phyloP scores from a whole-genome alignment of 2,888 invertebrate species.

The Saturnia japonica region DNA sequence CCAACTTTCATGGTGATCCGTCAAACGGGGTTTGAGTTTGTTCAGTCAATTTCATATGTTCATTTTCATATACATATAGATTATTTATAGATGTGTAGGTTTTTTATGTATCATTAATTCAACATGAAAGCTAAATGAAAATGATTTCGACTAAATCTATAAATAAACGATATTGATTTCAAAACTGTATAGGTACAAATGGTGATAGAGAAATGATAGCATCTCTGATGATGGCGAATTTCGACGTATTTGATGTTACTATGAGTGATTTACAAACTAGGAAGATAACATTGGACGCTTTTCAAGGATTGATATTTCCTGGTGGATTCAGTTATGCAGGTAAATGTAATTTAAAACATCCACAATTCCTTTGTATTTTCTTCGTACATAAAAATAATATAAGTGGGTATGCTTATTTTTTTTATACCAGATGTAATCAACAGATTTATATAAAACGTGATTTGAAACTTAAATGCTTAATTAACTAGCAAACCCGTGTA shows the following conservation, averaged over 20 bases:
- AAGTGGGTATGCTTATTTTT: no score
- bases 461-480: background rate
- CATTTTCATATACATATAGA: no score
- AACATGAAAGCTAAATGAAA: no score
- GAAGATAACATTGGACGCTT: conserved; percentile 87
- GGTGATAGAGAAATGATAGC: conserved; percentile 99
- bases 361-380: background rate
- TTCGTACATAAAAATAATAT: background rate
- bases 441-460: background rate
- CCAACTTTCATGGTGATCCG: no score
- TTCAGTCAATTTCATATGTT: no score
- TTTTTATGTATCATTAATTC: no score
- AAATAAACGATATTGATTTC: background rate
- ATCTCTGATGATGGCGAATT: conserved; percentile 91
- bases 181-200: conserved; percentile 85
- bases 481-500: no score
- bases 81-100: no score
- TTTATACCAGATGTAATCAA: no score
- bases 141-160: background rate
- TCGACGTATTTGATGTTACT: conserved; percentile 96
- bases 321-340: conserved; percentile 99
- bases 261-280: conserved; percentile 93
- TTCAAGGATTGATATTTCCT: conserved; percentile 95
- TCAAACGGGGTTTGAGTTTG: no score
- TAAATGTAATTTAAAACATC: conserved; percentile 49